Percentiles rank a stretch among this genome's conserved stretches.
phyloP scores from a whole-genome alignment of 2,888 invertebrate species.

The Drepanosiphum platanoidis region DNA sequence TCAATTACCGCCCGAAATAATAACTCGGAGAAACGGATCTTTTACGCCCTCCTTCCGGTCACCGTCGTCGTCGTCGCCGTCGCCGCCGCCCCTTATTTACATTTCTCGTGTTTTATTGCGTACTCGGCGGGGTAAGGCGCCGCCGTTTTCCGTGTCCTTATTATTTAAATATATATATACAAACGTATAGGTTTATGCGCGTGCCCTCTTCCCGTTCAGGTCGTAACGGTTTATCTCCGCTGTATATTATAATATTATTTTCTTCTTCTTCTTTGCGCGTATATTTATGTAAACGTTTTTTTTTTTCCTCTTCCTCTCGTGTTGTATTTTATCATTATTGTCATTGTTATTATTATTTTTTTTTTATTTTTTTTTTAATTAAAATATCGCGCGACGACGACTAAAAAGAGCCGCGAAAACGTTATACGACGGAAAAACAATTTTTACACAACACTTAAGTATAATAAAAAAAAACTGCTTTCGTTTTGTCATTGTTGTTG shows the following conservation, averaged over 20 bases:
- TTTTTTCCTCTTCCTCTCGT: not conserved
- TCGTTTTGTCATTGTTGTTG: not conserved
- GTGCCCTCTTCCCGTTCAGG: not conserved
- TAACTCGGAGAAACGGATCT: slow-evolving; percentile 27
- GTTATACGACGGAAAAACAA: not conserved
- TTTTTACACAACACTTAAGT: not conserved
- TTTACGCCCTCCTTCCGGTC: slow-evolving; percentile 41
- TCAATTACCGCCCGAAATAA: slow-evolving; percentile 53
- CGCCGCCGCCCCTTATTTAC: not conserved
- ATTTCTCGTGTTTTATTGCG: slow-evolving; percentile 35
- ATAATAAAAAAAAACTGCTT: slow-evolving; percentile 9
- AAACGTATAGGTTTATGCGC: not conserved
- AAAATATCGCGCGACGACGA: slow-evolving; percentile 10
- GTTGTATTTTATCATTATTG: not conserved
- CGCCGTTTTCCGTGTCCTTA: not conserved
- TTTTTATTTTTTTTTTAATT: slow-evolving; percentile 33
- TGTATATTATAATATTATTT: slow-evolving; percentile 10
- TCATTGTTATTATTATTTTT: not conserved
- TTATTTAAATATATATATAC: not conserved
- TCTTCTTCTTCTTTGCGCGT: too few species aligned
- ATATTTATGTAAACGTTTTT: not conserved
- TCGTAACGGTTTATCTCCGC: not conserved
- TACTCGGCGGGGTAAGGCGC: slow-evolving; percentile 3
- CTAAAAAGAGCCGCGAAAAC: not conserved
- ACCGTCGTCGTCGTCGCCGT: not conserved